phyloP scores from a whole-genome alignment of 2,888 invertebrate genomes.

The Sphaeridia pumilis region DNA sequence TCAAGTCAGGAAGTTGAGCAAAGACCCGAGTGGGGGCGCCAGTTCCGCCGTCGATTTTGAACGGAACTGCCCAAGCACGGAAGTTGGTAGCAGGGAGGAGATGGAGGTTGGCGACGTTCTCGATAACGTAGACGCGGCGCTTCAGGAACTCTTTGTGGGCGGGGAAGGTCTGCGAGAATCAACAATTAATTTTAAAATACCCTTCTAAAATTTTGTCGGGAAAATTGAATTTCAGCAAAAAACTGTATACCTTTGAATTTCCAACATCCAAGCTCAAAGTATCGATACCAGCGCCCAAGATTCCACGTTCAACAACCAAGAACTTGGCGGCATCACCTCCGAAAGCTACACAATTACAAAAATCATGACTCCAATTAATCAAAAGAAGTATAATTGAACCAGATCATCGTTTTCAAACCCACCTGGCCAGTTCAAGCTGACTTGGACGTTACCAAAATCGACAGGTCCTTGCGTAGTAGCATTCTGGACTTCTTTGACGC shows the following conservation, averaged over 20 bases:
- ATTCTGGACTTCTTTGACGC: background rate
- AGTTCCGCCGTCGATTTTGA: slow-evolving; percentile 20
- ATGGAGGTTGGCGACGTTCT: slow-evolving; percentile 24
- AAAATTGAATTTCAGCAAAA: background rate
- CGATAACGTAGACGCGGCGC: slow-evolving; percentile 15
- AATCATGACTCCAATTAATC: background rate
- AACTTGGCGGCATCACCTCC: slow-evolving; percentile 19
- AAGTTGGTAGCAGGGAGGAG: slow-evolving; percentile 20
- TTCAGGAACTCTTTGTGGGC: slow-evolving; percentile 16
- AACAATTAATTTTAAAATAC: background rate
- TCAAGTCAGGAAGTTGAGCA: slow-evolving; percentile 4
- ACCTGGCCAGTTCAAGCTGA: background rate
- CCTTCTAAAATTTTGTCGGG: background rate
- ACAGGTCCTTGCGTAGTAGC: background rate
- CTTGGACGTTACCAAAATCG: slow-evolving; percentile 3
- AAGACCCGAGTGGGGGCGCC: slow-evolving; percentile 18
- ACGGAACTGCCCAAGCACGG: slow-evolving; percentile 16
- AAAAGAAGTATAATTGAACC: background rate
- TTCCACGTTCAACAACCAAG: slow-evolving; percentile 21
- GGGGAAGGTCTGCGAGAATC: slow-evolving; percentile 10
- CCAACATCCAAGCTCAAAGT: slow-evolving; percentile 28
- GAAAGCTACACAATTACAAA: slow-evolving; percentile 17
- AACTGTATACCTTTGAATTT: slow-evolving; percentile 13
- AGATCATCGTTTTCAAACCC: background rate
- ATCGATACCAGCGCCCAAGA: slow-evolving; percentile 32